Base-by-base conservation (phyloP, 2,113 vertebrate genomes). In the Corydoras sp. region DNA sequence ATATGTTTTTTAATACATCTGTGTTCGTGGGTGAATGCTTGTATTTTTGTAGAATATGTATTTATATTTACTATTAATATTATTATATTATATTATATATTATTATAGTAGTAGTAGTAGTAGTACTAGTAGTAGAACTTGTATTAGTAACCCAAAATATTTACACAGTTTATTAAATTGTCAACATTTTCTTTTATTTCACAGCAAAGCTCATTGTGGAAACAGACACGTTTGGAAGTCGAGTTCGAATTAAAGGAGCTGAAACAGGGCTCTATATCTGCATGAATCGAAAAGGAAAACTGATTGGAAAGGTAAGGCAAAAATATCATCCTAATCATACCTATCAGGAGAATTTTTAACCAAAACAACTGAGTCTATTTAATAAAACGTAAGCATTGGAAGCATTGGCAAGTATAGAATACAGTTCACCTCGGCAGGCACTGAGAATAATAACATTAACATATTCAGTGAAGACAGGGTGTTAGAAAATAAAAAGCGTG, bases 201-300 rank as follows among this genome's bases (percentile, higher is more conserved):
- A 43, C 74, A 98, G 97, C 97, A 64, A 99, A 98, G 83, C 94
- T 99, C 78, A 91, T 98, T 0, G 97, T 99, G 83, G 97, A 99
- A 85, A 99, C 97, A 0, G 97, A 98, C 84, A 99, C 97, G 0
- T 99, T 99, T 9, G 97, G 97, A 74, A 99, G 97, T 86, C 89
- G 94, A 0, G 96, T 99, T 69, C 94, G 96, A 59, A 97, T 98
- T 71, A 95, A 95, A 73, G 97, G 97, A 58, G 96, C 96, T 0
- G 95, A 96, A 85, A 98, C 95, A 0, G 96, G 96, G 13, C 90
- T 94, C 79, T 99, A 99, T 84, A 97, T 99, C 91, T 99, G 97
- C 83, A 99, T 99, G 97, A 98, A 95, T 89, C 97, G 95, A 85
- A 93, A 90, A 64, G 97, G 97, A 56, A 99, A 99, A 80, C 89